Percentiles rank a stretch among this genome's conserved stretches.
Conservation (phyloP, 2,113 vertebrate genomes). For the Caranx melampygus region DNA sequence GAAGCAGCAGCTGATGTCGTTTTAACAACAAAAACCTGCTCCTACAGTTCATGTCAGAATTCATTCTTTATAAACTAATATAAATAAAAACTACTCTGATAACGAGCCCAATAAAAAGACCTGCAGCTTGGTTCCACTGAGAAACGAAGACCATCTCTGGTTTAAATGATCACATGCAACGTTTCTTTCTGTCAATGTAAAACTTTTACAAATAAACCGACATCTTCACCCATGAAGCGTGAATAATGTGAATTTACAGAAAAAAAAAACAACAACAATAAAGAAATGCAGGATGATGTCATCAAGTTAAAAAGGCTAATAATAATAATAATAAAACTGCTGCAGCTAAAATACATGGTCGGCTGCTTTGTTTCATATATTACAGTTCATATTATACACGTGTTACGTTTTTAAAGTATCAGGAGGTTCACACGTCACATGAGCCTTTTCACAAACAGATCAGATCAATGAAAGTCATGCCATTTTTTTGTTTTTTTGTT, state of each 20-base stretch:
- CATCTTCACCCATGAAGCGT: background rate
- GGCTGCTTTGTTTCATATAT: slow-evolving; percentile 31
- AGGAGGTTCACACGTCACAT: slow-evolving; percentile 17
- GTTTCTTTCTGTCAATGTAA: background rate
- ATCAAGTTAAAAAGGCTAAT: slow-evolving; percentile 13
- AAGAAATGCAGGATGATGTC: slow-evolving; percentile 8
- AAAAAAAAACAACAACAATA: slow-evolving; percentile 37
- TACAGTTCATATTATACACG: slow-evolving; percentile 47
- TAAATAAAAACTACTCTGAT: background rate
- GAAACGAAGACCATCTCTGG: background rate
- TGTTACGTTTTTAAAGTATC: slow-evolving; percentile 9
- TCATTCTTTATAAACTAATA: background rate
- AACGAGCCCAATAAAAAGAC: background rate
- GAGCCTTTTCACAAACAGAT: background rate
- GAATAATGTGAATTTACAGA: slow-evolving; percentile 18
- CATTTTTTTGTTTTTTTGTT: background rate
- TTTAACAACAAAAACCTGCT: too few species aligned
- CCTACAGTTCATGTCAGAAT: background rate
- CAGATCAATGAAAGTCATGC: background rate
- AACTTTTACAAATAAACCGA: slow-evolving; percentile 10
- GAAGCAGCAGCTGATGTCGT: background rate
- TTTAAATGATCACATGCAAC: background rate
- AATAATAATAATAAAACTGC: slow-evolving; percentile 17
- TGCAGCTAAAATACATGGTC: slow-evolving; percentile 24
- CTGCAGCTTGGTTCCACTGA: background rate